phyloP scores from a whole-genome alignment of 2,797 vertebrate genomes.

The Mormyrops boulengeri region DNA sequence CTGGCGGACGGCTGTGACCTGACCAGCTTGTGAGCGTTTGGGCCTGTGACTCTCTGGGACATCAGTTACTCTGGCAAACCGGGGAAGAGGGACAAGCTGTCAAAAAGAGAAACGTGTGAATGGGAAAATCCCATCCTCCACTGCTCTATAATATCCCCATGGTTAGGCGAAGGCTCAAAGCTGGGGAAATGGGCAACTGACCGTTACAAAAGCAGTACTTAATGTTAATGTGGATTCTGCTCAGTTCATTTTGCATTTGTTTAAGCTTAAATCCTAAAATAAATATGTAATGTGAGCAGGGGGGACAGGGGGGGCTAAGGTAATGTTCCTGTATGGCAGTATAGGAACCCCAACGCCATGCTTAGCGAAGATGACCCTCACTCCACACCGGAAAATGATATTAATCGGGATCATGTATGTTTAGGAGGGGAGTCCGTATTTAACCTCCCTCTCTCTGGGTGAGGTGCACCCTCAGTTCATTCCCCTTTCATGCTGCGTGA shows the following conservation, averaged over 20 bases:
- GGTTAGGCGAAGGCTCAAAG: neutral
- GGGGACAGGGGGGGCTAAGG: neutral
- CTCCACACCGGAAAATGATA: slow-evolving; percentile 24
- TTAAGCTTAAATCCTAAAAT: neutral
- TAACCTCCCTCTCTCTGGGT: slow-evolving; percentile 21
- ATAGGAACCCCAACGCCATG: neutral
- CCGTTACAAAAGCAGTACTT: neutral
- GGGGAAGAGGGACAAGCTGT: neutral
- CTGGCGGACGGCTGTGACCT: neutral
- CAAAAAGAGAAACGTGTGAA: neutral
- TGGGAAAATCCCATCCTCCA: neutral
- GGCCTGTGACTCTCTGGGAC: neutral
- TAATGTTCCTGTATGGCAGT: neutral
- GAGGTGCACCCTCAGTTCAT: neutral
- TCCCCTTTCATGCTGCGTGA: neutral
- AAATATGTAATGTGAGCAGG: neutral
- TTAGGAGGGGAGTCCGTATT: slow-evolving; percentile 41
- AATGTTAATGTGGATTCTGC: neutral
- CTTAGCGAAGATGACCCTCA: neutral
- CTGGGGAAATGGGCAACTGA: neutral
- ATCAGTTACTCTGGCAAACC: slow-evolving; percentile 6
- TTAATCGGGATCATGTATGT: slow-evolving; percentile 51
- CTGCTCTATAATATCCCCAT: neutral
- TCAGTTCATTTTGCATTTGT: neutral
- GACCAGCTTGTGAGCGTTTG: neutral